phyloP scores from a whole-genome alignment of 2,797 vertebrate species.

The Sebastes melanostomus region DNA sequence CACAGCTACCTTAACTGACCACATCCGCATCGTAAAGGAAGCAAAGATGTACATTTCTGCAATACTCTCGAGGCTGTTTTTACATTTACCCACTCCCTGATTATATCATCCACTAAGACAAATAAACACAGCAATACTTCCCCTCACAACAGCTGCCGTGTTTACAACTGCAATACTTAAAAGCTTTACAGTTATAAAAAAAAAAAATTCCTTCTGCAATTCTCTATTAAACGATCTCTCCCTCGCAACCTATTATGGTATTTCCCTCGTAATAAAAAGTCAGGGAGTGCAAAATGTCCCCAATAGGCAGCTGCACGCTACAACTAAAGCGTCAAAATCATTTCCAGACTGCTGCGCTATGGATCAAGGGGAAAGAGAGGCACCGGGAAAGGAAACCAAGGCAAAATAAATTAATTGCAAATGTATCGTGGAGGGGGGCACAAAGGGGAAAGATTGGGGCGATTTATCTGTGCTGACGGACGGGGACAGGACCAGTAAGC shows the following conservation, averaged over 20 bases:
- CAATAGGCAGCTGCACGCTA: conserved; percentile 75
- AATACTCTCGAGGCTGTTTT: neutral
- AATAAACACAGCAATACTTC: conserved; percentile 52
- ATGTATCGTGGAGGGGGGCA: conserved; percentile 66
- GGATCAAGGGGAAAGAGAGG: conserved; percentile 74
- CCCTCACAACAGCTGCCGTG: conserved; percentile 35
- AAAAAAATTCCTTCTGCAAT: conserved; percentile 45
- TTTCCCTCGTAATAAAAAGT: conserved; percentile 71
- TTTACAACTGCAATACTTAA: conserved; percentile 61
- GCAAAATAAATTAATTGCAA: conserved; percentile 84
- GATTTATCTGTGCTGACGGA: conserved; percentile 61
- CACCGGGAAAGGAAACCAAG: conserved; percentile 60
- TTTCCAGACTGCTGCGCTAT: conserved; percentile 74
- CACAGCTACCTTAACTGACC: conserved; percentile 30
- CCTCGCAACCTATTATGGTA: conserved; percentile 47
- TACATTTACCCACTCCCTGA: conserved; percentile 36
- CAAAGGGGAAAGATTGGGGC: conserved; percentile 46
- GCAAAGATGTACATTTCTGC: neutral
- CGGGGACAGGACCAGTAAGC: conserved; percentile 22
- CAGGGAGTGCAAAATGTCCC: conserved; percentile 76
- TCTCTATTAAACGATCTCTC: conserved; percentile 43
- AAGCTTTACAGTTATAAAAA: conserved; percentile 39
- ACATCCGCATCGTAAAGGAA: conserved; percentile 24
- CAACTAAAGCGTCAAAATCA: conserved; percentile 78
- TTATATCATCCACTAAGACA: conserved; percentile 39